Conservation (phyloP, 1,140 invertebrate genomes). For the Pseudomyrmex dendroicus region DNA sequence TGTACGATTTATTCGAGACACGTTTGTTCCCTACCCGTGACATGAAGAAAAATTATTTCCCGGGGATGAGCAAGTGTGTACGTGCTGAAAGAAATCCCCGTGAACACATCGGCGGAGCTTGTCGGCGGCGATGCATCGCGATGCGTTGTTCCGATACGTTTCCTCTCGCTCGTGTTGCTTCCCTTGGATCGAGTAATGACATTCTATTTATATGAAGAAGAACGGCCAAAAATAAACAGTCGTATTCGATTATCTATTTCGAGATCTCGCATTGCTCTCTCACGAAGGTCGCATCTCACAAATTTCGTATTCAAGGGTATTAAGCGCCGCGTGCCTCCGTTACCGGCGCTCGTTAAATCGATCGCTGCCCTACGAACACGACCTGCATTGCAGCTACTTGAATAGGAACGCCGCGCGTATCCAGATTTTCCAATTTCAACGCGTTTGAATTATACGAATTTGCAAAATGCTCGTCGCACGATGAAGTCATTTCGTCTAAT, state of each 20-base stretch:
- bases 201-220: constrained; percentile 57
- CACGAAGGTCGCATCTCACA: constrained; percentile 42
- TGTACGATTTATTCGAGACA: not conserved
- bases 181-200: constrained; percentile 54
- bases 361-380: constrained; percentile 70
- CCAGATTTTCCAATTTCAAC: constrained; percentile 64
- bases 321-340: constrained; percentile 53
- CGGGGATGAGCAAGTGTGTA: too few species aligned
- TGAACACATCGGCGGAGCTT: not conserved
- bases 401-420: constrained; percentile 41
- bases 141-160: not conserved
- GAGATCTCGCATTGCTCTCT: constrained; percentile 13
- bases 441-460: constrained; percentile 13
- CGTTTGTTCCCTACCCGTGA: not conserved
- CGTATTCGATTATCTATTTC: constrained; percentile 56
- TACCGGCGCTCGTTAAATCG: constrained; percentile 69
- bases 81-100: too few species aligned
- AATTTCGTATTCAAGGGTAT: constrained; percentile 52
- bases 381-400: constrained; percentile 69
- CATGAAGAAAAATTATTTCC: too few species aligned
- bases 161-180: constrained; percentile 6
- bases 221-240: constrained; percentile 45
- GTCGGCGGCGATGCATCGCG: not conserved
- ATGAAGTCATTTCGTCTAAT: not conserved
- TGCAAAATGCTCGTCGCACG: not conserved